Conservation (phyloP, 1,140 invertebrate genomes). For the Oryctes rhinoceros region DNA sequence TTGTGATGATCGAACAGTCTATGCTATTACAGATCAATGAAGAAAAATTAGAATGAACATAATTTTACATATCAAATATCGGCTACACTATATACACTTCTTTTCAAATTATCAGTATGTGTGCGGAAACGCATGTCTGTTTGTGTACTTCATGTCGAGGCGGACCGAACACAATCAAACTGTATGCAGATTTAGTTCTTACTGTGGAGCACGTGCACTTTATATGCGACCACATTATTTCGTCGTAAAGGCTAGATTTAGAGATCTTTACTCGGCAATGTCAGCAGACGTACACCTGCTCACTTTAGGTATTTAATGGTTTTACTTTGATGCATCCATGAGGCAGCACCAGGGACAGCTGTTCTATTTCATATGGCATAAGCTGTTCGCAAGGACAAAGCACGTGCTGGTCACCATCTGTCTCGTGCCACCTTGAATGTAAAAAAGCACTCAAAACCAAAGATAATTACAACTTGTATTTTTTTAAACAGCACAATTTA, state of each 20-base stretch:
- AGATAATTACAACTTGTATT: not conserved
- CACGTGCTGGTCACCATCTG: conserved; percentile 25
- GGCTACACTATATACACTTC: too few species aligned
- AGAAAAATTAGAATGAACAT: too few species aligned
- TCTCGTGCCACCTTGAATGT: conserved; percentile 33
- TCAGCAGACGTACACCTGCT: not conserved
- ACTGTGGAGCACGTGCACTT: not conserved
- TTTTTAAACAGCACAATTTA: too few species aligned
- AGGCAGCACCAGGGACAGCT: conserved; percentile 10
- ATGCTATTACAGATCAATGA: too few species aligned
- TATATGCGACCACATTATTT: not conserved
- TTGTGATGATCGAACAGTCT: too few species aligned
- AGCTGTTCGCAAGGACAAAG: conserved; percentile 13
- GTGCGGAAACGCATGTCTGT: too few species aligned
- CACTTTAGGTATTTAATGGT: conserved; percentile 17
- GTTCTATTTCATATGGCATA: not conserved
- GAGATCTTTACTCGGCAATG: not conserved
- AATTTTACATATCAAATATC: too few species aligned
- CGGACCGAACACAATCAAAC: too few species aligned
- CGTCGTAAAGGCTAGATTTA: not conserved
- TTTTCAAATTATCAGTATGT: too few species aligned
- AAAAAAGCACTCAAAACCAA: not conserved
- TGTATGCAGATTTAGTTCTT: too few species aligned
- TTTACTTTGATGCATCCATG: not conserved
- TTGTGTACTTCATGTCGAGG: too few species aligned